Evolutionary conservation across 2,888 invertebrate species (phyloP), one percentile per base, ranked within the genome.

Genomic region (Andricus curvator): DNA sequence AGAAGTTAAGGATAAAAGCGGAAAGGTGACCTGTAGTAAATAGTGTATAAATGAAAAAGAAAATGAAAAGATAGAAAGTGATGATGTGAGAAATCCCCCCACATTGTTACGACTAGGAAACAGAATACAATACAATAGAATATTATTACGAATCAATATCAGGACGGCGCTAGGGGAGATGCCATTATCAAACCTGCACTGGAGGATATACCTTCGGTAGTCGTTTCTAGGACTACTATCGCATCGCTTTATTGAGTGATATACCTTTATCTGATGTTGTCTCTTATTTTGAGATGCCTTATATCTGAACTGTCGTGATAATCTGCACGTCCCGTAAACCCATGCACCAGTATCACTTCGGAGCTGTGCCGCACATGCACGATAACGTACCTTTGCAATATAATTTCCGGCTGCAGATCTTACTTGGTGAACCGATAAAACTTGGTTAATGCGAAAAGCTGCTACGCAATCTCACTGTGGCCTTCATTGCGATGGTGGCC

Each of bases 381-480:
- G 84, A 83, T 84, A 84, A 84, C 81, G 80, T 79, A 77, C 80
- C 83, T 70, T 78, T 78, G 79, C 80, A 80, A 84, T 83, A 82
- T 81, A 81, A 83, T 85, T 86, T 84, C 82, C 80, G 81, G 81
- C 77, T 78, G 83, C 77, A 84, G 83, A 83, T 83, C 82, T 84
- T 83, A 84, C 82, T 84, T 81, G 82, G 79, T 82, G 80, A 29
- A 81, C 66, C 81, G 83, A 84, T 86, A 83, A 81, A 81, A 77
- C 68, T 62, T 13, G 79, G 65, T 81, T 82, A 84, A 81, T 68
- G 67, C 67, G 29, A 78, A 81, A 82, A 80, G 78, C 44, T 67
- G 13, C 5, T 13, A 41, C 13, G 13, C 17, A 41, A n/a, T 67
- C 13, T 37, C 41, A 4, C 44, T 64, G 64, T 29, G 17, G 17